Evolutionary conservation across 2,888 invertebrate genomes (phyloP).

Genomic region (Epistrophe eligans): DNA sequence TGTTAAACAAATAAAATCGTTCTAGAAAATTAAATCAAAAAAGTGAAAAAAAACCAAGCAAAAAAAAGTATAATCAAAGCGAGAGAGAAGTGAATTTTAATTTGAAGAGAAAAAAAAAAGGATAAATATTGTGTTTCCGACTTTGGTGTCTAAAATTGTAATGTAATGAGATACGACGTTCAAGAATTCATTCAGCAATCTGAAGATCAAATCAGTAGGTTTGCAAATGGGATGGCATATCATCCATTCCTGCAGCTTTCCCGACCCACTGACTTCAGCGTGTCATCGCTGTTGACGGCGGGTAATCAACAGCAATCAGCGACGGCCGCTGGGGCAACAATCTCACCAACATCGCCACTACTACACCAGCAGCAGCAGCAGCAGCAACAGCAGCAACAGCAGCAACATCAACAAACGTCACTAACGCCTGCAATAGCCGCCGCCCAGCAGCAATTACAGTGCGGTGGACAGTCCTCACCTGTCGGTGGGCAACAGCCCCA

Average conservation of each 20-base stretch:
- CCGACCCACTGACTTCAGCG: conserved; percentile 96
- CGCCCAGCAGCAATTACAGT: conserved; percentile 77
- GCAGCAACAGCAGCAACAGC: conserved; percentile 81
- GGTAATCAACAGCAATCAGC: conserved; percentile 84
- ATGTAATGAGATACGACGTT: conserved; percentile 85
- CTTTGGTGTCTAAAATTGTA: conserved; percentile 80
- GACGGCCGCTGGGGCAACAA: conserved; percentile 74
- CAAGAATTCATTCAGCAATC: conserved; percentile 85
- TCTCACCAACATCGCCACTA: conserved; percentile 81
- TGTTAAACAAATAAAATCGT: conserved; percentile 23
- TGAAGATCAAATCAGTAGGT: conserved; percentile 84
- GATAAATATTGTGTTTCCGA: conserved; percentile 64
- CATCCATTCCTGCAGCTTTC: conserved; percentile 95
- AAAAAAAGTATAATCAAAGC: conserved; percentile 21
- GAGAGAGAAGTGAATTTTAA: conserved; percentile 49
- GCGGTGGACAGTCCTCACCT: conserved; percentile 79
- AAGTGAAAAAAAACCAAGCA: conserved; percentile 41
- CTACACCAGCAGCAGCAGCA: conserved; percentile 80
- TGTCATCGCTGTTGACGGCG: conserved; percentile 94
- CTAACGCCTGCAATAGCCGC: conserved; percentile 62
- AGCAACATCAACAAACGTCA: conserved; percentile 79
- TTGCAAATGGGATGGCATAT: conserved; percentile 89
- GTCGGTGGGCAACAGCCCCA: conserved; percentile 80
- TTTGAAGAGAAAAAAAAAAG: conserved; percentile 20
- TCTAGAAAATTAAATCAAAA: conserved; percentile 11